phyloP scores from a whole-genome alignment of 2,888 invertebrate genomes.

The Rhamphomyia laevipes region DNA sequence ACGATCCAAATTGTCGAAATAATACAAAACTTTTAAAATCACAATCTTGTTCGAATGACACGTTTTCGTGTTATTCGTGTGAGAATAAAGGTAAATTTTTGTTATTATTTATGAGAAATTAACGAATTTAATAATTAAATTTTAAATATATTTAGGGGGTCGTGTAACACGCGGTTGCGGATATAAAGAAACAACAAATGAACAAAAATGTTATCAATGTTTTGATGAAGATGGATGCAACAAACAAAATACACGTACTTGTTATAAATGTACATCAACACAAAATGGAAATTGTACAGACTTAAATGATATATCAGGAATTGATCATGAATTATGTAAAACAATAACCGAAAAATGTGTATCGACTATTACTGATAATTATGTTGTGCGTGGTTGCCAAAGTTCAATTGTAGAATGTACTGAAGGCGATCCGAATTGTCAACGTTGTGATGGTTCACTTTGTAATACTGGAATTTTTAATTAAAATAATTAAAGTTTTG shows the following conservation, averaged over 20 bases:
- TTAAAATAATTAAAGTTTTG: not conserved
- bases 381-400: slow-evolving; percentile 26
- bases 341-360: slow-evolving; percentile 24
- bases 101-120: not conserved
- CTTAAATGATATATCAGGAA: slow-evolving; percentile 14
- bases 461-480: slow-evolving; percentile 20
- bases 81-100: slow-evolving; percentile 21
- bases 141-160: slow-evolving; percentile 15
- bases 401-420: slow-evolving; percentile 24
- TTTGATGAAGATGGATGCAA: slow-evolving; percentile 24
- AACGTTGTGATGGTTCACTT: slow-evolving; percentile 26
- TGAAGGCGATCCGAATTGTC: slow-evolving; percentile 27
- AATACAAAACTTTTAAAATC: slow-evolving; percentile 14
- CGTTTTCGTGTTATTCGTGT: slow-evolving; percentile 26
- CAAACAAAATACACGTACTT: slow-evolving; percentile 23
- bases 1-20: slow-evolving; percentile 19
- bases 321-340: slow-evolving; percentile 21
- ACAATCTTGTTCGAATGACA: slow-evolving; percentile 20
- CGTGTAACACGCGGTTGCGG: slow-evolving; percentile 26
- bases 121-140: not conserved
- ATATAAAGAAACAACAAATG: slow-evolving; percentile 11
- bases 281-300: slow-evolving; percentile 21
- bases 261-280: slow-evolving; percentile 27
- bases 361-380: slow-evolving; percentile 23
- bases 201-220: slow-evolving; percentile 23